Evolutionary conservation across 1,140 invertebrate species (phyloP).

Genomic region (Epicauta chinensis): DNA sequence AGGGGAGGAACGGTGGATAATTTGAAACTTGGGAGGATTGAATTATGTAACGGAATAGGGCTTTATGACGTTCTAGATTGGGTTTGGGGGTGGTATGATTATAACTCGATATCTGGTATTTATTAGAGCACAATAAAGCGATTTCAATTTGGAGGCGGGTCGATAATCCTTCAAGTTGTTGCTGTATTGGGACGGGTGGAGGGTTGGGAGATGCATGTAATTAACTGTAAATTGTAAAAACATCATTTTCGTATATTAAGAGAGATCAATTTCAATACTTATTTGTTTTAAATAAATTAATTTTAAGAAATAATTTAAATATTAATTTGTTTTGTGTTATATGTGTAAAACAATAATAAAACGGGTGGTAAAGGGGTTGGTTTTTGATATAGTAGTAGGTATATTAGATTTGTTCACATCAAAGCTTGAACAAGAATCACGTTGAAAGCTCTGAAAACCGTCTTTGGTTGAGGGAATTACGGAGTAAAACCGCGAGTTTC

Average conservation of each 20-base stretch:
- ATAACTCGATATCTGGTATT: conserved; percentile 28
- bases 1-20: too few relatives aligned
- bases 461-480: conserved; percentile 25
- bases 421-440: conserved; percentile 31
- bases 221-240: conserved; percentile 16
- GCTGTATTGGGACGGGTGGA: background rate
- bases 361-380: background rate
- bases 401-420: conserved; percentile 33
- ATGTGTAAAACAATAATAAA: too few relatives aligned
- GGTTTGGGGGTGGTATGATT: conserved; percentile 22
- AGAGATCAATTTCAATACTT: background rate
- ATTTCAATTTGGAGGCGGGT: conserved; percentile 28
- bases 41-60: conserved; percentile 3
- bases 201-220: conserved; percentile 6
- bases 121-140: conserved; percentile 30
- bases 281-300: too few relatives aligned
- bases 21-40: too few relatives aligned
- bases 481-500: conserved; percentile 29
- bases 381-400: conserved; percentile 25
- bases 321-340: too few relatives aligned
- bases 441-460: conserved; percentile 31
- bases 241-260: background rate
- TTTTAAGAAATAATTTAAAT: too few relatives aligned
- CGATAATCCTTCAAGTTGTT: conserved; percentile 23
- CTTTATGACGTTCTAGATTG: conserved; percentile 3